These are phyloP conservation scores for Dendroctonus valens DNA, from an alignment of 1,140 invertebrate species.

Conservation along the genomic window DNA sequence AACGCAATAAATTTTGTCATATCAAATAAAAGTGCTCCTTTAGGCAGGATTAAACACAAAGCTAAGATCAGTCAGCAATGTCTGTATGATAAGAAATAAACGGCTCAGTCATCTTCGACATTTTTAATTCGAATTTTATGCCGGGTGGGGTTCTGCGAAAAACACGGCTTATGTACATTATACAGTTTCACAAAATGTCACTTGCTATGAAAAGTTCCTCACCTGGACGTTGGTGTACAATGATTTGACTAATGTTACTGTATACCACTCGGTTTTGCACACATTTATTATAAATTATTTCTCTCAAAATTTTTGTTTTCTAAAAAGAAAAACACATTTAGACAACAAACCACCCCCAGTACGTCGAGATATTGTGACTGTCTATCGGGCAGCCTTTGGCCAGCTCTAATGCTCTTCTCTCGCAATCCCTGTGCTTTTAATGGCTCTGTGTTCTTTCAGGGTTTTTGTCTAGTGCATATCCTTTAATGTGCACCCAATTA, in stretches of 20 bases:
- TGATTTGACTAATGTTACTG: too few species aligned
- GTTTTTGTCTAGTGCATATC: too few species aligned
- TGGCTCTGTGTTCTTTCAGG: too few species aligned
- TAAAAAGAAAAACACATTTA: slow-evolving; percentile 42
- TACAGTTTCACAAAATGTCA: slow-evolving; percentile 1
- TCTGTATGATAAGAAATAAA: slow-evolving; percentile 17
- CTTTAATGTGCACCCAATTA: too few species aligned
- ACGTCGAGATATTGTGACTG: too few species aligned
- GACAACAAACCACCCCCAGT: slow-evolving; percentile 5
- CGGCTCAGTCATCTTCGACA: too few species aligned
- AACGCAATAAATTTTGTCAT: slow-evolving; percentile 27
- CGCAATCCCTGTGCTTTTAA: too few species aligned
- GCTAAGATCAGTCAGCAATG: slow-evolving; percentile 8
- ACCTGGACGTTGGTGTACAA: slow-evolving; percentile 5
- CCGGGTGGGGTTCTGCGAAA: slow-evolving; percentile 30
- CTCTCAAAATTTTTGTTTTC: slow-evolving; percentile 15
- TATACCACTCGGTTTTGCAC: too few species aligned
- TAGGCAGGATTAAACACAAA: slow-evolving; percentile 12
- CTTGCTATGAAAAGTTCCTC: slow-evolving; percentile 16
- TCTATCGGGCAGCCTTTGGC: too few species aligned
- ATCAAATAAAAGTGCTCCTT: slow-evolving; percentile 13
- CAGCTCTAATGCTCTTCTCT: too few species aligned
- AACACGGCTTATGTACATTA: slow-evolving; percentile 21
- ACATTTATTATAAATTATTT: too few species aligned
- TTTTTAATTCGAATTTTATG: slow-evolving; percentile 19